Evolutionary conservation across 1,140 invertebrate species (phyloP).

Genomic region (Cydia splendana): DNA sequence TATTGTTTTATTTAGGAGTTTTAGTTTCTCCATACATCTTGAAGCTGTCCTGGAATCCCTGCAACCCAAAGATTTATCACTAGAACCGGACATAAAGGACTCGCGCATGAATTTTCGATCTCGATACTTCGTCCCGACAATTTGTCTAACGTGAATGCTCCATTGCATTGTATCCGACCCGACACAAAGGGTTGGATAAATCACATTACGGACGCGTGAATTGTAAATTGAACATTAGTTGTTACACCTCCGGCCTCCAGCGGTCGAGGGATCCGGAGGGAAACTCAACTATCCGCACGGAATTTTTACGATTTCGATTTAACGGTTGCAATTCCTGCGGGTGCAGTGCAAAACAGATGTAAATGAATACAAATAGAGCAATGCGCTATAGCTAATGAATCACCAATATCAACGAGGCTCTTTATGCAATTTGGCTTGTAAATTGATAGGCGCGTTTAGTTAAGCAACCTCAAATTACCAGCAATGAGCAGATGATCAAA

Average conservation of each 20-base stretch:
- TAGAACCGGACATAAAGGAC: slow-evolving; percentile 13
- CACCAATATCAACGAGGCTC: slow-evolving; percentile 2
- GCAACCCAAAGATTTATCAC: slow-evolving; percentile 32
- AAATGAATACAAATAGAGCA: slow-evolving; percentile 15
- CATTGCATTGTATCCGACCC: slow-evolving; percentile 32
- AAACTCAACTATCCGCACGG: slow-evolving; percentile 6
- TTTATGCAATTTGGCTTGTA: slow-evolving; percentile 19
- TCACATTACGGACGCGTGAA: slow-evolving; percentile 75
- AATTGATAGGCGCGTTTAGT: slow-evolving; percentile 19
- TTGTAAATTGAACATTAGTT: slow-evolving; percentile 79
- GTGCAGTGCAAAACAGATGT: slow-evolving; percentile 10
- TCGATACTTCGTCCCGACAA: slow-evolving; percentile 43
- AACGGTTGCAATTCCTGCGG: slow-evolving; percentile 15
- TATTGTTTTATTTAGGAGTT: not conserved
- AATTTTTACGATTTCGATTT: slow-evolving; percentile 27
- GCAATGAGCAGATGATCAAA: slow-evolving; percentile 1
- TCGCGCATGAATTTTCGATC: slow-evolving; percentile 45
- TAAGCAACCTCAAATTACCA: not conserved
- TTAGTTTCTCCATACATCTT: not conserved
- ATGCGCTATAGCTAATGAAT: slow-evolving; percentile 3
- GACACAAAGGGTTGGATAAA: slow-evolving; percentile 69
- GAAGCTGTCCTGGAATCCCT: not conserved
- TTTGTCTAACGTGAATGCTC: slow-evolving; percentile 42
- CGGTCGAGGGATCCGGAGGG: slow-evolving; percentile 20
- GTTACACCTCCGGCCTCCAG: slow-evolving; percentile 59